Evolutionary conservation across 2,888 invertebrate species (phyloP).

Genomic region (Melinopterus prodromus): DNA sequence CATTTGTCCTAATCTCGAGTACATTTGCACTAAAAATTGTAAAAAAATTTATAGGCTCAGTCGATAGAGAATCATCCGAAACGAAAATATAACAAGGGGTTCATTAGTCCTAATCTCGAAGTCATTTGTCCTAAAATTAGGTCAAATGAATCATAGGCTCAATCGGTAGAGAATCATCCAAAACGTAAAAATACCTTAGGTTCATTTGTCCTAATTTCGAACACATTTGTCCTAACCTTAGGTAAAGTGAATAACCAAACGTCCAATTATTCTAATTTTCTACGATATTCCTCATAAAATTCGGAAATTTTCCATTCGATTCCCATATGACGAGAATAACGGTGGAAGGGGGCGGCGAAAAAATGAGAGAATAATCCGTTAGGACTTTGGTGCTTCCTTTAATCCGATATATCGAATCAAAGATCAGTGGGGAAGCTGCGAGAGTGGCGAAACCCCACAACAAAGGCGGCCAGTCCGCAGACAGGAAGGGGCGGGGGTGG

Average conservation of each 20-base stretch:
- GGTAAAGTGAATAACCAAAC: neutral
- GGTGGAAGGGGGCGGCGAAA: neutral
- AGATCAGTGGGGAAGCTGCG: neutral
- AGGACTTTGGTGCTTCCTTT: slow-evolving; percentile 4
- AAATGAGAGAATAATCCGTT: neutral
- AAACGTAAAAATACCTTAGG: neutral
- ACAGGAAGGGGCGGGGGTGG: neutral
- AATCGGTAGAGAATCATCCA: neutral
- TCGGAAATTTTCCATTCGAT: neutral
- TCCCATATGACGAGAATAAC: neutral
- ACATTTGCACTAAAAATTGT: neutral
- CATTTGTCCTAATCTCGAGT: neutral
- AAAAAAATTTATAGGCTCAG: neutral
- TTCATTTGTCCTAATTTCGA: neutral
- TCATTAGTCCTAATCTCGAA: neutral
- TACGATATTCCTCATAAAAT: neutral
- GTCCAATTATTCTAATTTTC: neutral
- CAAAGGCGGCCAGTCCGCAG: neutral
- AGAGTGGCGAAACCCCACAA: slow-evolving; percentile 4
- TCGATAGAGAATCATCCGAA: neutral
- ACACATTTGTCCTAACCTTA: neutral
- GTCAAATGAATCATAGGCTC: neutral
- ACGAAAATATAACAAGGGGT: neutral
- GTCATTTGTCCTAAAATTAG: neutral
- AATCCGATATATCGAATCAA: slow-evolving; percentile 4